Percentiles rank a stretch among this genome's conserved stretches.
Conservation (phyloP, 1,140 invertebrate species). For the Psilanteris sp. region DNA sequence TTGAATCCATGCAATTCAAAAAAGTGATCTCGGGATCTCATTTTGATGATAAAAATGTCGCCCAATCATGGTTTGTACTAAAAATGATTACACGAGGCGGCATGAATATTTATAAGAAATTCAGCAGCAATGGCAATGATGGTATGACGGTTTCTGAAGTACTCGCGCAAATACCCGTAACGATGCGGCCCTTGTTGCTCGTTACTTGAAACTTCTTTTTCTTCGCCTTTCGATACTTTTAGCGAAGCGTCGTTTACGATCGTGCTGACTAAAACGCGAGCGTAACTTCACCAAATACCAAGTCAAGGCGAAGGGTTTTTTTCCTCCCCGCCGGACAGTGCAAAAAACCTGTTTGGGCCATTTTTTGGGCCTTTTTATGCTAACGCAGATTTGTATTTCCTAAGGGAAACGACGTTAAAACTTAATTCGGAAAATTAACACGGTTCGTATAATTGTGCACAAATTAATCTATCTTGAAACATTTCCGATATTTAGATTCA, state of each 20-base stretch:
- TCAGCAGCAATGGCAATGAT: slow-evolving; percentile 48
- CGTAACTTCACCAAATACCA: slow-evolving; percentile 47
- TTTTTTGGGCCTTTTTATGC: slow-evolving; percentile 48
- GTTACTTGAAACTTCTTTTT: slow-evolving; percentile 62
- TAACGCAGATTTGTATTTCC: slow-evolving; percentile 39
- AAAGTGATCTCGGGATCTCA: slow-evolving; percentile 21
- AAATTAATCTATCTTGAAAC: slow-evolving; percentile 1
- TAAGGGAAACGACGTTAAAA: slow-evolving; percentile 25
- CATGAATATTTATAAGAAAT: slow-evolving; percentile 65
- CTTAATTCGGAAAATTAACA: slow-evolving; percentile 20
- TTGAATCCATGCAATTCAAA: slow-evolving; percentile 12
- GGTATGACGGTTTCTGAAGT: slow-evolving; percentile 55
- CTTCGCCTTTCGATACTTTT: slow-evolving; percentile 55
- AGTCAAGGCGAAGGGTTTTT: slow-evolving; percentile 44
- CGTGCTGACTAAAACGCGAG: slow-evolving; percentile 58
- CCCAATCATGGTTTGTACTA: slow-evolving; percentile 51
- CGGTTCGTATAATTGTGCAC: neutral
- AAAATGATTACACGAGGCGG: slow-evolving; percentile 49
- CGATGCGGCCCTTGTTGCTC: slow-evolving; percentile 59
- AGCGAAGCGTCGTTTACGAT: slow-evolving; percentile 56
- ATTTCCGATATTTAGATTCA: no score
- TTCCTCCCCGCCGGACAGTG: slow-evolving; percentile 11
- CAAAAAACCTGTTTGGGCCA: slow-evolving; percentile 63
- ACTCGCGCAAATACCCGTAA: slow-evolving; percentile 61
- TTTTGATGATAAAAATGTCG: slow-evolving; percentile 45